phyloP scores from a whole-genome alignment of 2,888 invertebrate species.

The Cryptocheilus praepositus region DNA sequence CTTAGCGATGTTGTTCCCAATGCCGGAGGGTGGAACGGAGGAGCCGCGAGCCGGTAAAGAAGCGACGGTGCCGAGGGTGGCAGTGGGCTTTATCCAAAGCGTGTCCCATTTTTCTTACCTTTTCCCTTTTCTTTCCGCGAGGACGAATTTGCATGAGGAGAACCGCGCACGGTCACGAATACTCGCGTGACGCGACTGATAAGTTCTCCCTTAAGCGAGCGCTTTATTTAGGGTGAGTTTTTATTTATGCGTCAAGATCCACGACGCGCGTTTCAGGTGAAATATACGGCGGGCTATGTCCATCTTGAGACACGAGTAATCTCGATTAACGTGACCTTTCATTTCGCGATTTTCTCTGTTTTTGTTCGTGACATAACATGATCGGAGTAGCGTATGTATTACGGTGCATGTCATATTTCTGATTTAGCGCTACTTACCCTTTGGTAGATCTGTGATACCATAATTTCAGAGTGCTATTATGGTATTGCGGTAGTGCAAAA shows the following conservation, averaged over 20 bases:
- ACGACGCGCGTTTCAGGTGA: neutral
- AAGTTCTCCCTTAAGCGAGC: constrained; percentile 53
- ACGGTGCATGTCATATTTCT: no score
- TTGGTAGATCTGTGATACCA: no score
- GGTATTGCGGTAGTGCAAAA: no score
- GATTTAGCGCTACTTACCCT: no score
- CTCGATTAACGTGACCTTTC: no score
- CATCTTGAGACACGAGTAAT: no score
- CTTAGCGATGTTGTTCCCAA: constrained; percentile 46
- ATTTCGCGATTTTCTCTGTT: no score
- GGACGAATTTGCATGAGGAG: constrained; percentile 57
- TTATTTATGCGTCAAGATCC: constrained; percentile 29
- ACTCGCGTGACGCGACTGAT: constrained; percentile 64
- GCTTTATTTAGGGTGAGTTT: constrained; percentile 39
- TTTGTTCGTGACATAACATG: no score
- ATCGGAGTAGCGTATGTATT: no score
- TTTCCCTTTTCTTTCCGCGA: constrained; percentile 18
- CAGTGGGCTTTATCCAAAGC: constrained; percentile 33
- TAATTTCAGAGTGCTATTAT: no score
- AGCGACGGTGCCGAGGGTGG: neutral
- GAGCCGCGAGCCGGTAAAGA: no score
- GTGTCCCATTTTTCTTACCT: constrained; percentile 33
- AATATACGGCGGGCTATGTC: neutral
- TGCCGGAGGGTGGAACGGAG: no score
- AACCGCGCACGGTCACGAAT: constrained; percentile 43